Evolutionary conservation across 2,113 vertebrate genomes (phyloP).

Genomic region (Tragelaphus imberbis): DNA sequence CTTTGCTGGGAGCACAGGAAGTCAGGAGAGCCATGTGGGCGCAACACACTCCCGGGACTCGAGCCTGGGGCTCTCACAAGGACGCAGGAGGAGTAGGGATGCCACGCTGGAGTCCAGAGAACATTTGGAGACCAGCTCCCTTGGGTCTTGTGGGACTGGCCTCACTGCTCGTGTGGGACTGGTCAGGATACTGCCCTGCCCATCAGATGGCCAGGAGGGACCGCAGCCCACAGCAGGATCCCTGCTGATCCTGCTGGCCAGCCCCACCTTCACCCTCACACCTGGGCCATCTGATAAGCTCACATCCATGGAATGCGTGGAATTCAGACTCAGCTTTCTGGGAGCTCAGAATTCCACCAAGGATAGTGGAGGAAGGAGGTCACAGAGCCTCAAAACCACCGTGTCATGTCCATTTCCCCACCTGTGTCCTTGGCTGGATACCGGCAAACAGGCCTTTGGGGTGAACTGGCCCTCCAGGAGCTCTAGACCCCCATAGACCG

Average conservation of each 20-base stretch:
- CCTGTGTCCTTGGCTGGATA: too few relatives aligned
- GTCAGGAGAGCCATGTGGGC: fast-evolving
- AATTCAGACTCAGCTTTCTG: not conserved
- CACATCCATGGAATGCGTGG: not conserved
- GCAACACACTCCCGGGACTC: fast-evolving
- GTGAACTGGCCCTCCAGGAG: not conserved
- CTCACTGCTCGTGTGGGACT: not conserved
- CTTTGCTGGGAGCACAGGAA: fast-evolving
- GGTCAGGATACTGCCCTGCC: not conserved
- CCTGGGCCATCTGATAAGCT: not conserved
- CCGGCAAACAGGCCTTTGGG: not conserved
- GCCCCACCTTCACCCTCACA: not conserved
- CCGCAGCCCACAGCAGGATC: not conserved
- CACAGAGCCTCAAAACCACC: not conserved
- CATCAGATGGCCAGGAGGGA: too few relatives aligned
- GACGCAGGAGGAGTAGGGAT: not conserved
- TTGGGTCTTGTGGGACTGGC: not conserved
- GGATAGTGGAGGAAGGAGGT: not conserved
- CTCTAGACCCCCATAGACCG: fast-evolving
- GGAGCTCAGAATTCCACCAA: not conserved
- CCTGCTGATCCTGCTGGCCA: not conserved
- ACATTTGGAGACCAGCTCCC: not conserved
- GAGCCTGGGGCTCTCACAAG: not conserved
- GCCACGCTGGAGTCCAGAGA: not conserved
- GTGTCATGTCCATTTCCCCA: not conserved